Conservation (phyloP, 2,113 vertebrate genomes). For the Xenotilapia leptura region DNA sequence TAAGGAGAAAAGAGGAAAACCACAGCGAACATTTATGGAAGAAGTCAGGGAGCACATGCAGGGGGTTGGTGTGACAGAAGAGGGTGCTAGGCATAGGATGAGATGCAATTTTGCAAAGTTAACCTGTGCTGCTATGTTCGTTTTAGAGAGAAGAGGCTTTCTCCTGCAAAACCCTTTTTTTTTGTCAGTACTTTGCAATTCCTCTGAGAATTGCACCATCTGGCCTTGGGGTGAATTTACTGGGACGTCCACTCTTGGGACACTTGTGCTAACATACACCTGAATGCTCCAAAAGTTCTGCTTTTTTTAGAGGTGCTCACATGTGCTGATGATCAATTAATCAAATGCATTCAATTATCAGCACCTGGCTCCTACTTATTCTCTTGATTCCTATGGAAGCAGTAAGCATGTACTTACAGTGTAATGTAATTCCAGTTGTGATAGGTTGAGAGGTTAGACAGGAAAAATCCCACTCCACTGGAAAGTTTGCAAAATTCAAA, state of each 20-base stretch:
- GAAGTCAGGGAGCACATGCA: not conserved
- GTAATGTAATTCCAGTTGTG: not conserved
- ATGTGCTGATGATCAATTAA: not conserved
- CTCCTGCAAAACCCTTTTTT: not conserved
- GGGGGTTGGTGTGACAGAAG: not conserved
- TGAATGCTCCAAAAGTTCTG: not conserved
- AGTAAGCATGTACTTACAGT: not conserved
- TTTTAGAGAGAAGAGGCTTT: not conserved
- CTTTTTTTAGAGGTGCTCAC: not conserved
- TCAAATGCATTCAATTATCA: not conserved
- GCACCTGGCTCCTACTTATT: not conserved
- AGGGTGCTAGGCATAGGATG: not conserved
- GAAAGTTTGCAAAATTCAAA: not conserved
- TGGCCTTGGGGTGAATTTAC: not conserved
- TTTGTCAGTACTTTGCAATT: not conserved
- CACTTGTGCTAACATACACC: not conserved
- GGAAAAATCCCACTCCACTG: not conserved
- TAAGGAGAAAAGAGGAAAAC: not conserved
- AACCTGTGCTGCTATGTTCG: not conserved
- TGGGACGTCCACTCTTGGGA: not conserved
- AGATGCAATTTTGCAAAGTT: not conserved
- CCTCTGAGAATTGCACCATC: not conserved
- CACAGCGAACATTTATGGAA: not conserved
- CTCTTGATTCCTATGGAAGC: not conserved
- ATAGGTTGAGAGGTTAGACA: not conserved